A percentile compares a stretch with the other conserved stretches of the same genome.
Conservation (phyloP, 2,888 invertebrate species). For the Xanthorhoe designata region DNA sequence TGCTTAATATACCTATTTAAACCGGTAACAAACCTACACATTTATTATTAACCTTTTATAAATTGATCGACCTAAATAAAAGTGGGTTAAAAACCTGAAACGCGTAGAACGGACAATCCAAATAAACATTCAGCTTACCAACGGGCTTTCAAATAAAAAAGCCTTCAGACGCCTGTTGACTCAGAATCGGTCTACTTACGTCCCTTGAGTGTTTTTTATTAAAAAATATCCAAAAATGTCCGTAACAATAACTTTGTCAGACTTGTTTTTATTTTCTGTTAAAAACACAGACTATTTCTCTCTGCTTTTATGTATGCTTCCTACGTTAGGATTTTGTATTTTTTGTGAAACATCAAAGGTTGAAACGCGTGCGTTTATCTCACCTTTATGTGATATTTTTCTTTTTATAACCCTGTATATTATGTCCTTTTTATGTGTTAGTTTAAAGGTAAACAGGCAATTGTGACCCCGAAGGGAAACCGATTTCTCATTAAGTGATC, state of each 20-base stretch:
- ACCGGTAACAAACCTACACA: no score
- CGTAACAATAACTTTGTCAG: constrained; percentile 6
- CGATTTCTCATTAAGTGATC: no score
- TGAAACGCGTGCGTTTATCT: not conserved
- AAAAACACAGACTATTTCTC: not conserved
- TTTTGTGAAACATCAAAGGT: not conserved
- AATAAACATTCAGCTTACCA: constrained; percentile 39
- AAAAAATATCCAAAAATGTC: constrained; percentile 9
- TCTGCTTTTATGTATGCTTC: not conserved
- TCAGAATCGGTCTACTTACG: constrained; percentile 47
- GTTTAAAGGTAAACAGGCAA: not conserved
- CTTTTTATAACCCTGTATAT: not conserved
- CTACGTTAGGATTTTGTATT: not conserved
- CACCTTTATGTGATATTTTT: not conserved
- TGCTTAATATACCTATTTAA: no score
- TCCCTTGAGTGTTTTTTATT: not conserved
- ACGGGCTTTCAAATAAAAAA: constrained; percentile 37
- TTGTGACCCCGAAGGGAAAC: no score
- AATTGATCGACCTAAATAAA: constrained; percentile 26
- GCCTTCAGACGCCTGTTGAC: constrained; percentile 35
- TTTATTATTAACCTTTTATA: constrained; percentile 17
- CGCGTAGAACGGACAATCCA: constrained; percentile 33
- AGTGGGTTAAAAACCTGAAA: constrained; percentile 15
- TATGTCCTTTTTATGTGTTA: not conserved
- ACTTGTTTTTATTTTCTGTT: constrained; percentile 6